Evolutionary conservation across 2,888 invertebrate species (phyloP), one percentile per base, ranked within the genome.

Genomic region (Hedychridium roseum): DNA sequence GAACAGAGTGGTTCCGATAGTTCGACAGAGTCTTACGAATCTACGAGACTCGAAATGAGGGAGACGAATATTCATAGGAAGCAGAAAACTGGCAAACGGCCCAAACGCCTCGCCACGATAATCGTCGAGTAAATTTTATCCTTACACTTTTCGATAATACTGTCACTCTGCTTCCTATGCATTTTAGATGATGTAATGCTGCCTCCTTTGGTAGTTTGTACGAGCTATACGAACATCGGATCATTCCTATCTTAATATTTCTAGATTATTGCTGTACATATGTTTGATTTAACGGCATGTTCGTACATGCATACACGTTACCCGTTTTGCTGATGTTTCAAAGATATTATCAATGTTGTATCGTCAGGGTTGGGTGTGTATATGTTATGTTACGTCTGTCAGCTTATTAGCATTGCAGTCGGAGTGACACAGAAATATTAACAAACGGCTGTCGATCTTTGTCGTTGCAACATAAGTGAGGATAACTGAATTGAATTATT

Each of bases 71-170:
- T 66, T 36, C 70, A 70, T 42, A 57, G 71, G 12, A 76, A 73
- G 60, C 72, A 72, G 41, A 73, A 69, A 27, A 50, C 64, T 7
- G 71, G 62, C 6, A 75, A 75, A 52, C 64, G 75, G 57, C 63
- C 74, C 27, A 73, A 69, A 43, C 66, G 70, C 16, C 51, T 64
- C 4, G 48, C 63, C 14, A 70, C 70, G 4, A 64, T 72, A 18
- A 60, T 57, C 23, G 52, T 70, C 15, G 72, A 75, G 18, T 76
- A 73, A 58, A 5, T 36, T 28, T 31, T 42, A 34, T 42, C 36
- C 38, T 39, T 16, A 43, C 31, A 44, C 31, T 34, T 17, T 50
- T 43, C 35, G 35, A 38, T 28, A 50, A 43, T 31, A 43, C 43
- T 39, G n/a, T 43, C 47, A 40, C 53, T 43, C 54, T 45, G 43